Base-by-base conservation (phyloP, 2,888 invertebrate genomes). In the Philaethria dido region DNA sequence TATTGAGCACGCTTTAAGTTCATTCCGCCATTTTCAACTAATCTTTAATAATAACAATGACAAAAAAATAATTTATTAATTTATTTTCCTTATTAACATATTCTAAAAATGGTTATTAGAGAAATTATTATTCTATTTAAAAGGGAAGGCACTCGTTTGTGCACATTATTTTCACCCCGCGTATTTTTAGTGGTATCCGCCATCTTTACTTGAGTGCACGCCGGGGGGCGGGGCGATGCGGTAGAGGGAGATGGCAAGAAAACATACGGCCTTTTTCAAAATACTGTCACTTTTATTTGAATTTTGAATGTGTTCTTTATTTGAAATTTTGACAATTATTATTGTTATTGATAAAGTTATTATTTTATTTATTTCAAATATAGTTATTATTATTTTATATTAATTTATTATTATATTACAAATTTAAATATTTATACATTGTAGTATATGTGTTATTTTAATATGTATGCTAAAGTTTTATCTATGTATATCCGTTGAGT, bases 141-240 rank as follows among this genome's bases (percentile, higher is more conserved):
- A 42, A 57, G 42, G 52, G 29, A 52, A 57, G 42, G 42, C 39
- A 42, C 11, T 39, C 22, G 20, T 22, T 57, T 29, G 47, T 67
- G 61, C 61, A 61, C 64, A 54, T 69, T 57, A 71, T 72, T 73
- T 64, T 54, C 66, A 68, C 70, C 69, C 72, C 71, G 70, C 73
- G 67, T 74, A 74, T 70, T 74, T 74, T 75, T 75, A 75, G 74
- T 74, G 71, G 76, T 78, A 81, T 81, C 89, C 83, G 91, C 91
- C 91, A 91, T 91, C 88, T 90, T 91, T 89, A 89, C 86, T 89
- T 89, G 86, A 82, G 78, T 85, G 87, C 86, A 85, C 80, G 74
- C 76, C 77, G 77, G 78, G 78, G 78, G 78, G 75, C 78, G 76
- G 77, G 84, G 87, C 60, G 87, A 84, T 79, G 86, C 83, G 75